Evolutionary conservation across 2,797 vertebrate genomes (phyloP), one percentile per base, ranked within the genome.

Genomic region (Neosilurus mollespiculum): DNA sequence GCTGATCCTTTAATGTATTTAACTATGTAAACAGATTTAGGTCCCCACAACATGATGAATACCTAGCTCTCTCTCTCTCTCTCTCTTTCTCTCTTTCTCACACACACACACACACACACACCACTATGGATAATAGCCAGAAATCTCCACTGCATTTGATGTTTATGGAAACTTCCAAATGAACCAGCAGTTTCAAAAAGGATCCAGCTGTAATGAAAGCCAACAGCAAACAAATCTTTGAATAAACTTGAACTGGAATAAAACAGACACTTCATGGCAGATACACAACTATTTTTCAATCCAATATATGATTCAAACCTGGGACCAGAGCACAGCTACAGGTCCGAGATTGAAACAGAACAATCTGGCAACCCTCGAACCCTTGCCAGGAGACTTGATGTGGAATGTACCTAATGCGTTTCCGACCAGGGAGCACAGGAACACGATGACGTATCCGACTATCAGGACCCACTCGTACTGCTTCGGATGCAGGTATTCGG

Each of bases 401-500:
- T 54, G 1, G 26, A 85, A 96, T 97, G 96, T 93, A 98, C 97
- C 98, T 61, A 98, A 93, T 56, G 97, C 94, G 89, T 99, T 99
- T 89, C 97, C 98, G 18, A 97, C 87, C 66, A 99, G 95, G 69
- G 98, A 97, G 34, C 97, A 95, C 62, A 97, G 92, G 89, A 99
- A 99, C 1, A 99, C 97, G 49, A 97, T 87, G 81, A 98, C 97
- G 89, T 99, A 99, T 75, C 95, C 97, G 15, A 94, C 95, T 34
- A 99, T 99, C 58, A 99, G 93, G 26, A 96, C 96, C 98, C 97
- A 99, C 89, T 98, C 97, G 54, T 98, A 99, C 87, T 97, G 95
- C 83, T 97, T 98, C 3, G 98, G 98, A 83, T 96, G 96, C 30
- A 99, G 90, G 90, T 99, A 99, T 86, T 98, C 97, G 81, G 92